Evolutionary conservation across 92 coral and sea anemone species (phyloP), one percentile per base, ranked within the genome.

Genomic region (Actinernus sp.): DNA sequence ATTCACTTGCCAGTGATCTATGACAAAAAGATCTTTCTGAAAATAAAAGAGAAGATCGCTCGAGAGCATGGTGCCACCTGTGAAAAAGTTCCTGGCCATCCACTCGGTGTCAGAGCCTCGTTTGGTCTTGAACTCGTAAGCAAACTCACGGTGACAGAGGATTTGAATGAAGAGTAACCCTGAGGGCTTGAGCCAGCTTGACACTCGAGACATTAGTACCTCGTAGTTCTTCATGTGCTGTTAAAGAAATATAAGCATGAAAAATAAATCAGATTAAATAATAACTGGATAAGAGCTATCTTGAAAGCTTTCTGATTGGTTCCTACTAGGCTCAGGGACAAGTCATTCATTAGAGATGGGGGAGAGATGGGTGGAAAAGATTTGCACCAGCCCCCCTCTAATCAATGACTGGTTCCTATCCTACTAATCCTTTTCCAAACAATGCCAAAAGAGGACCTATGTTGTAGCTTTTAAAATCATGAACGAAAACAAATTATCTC

Each of bases 161-260:
- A 90, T 87, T 30, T 90, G 97, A 22, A 90, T 63, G 44, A 90
- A 90, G 47, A 86, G 83, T 30, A 34, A 64, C 0, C 97, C 97
- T 3, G 68, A 65, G 0, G 92, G 97, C 37, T 81, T 85, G 28
- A 90, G 53, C 97, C 97, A 90, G 25, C 86, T 81, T 32, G 89
- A 92, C 36, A 90, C 92, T 11, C 97, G 76, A 4, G 86, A 50
- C 77, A 79, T 81, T 7, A 90, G 81, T 33, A 63, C 50, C 40
- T 90, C 97, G 33, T 90, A 90, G 74, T 90, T 90, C 69, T 90
- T 90, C 92, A 90, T 90, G 75, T 90, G 97, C 97, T 90, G 61
- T 3, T 4, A 43, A 1, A 41, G 12, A 2, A 72, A 45, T n/a
- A n/a, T n/a, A n/a, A n/a, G n/a, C n/a, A n/a, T n/a, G n/a, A n/a